Evolutionary conservation across 2,888 invertebrate species (phyloP).

Genomic region (Bugula neritina): DNA sequence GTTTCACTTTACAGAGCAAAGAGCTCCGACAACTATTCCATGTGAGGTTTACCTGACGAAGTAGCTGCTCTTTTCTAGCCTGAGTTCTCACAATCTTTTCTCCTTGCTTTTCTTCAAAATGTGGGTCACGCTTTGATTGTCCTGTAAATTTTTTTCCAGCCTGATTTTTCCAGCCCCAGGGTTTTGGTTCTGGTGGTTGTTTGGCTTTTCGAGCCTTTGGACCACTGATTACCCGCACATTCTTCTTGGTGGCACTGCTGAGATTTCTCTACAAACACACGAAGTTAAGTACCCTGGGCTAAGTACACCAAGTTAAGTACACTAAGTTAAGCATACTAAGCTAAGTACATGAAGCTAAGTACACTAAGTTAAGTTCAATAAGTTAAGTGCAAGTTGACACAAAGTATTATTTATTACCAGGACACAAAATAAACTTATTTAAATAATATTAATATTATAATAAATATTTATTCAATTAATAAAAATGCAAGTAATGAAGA

Average conservation of each 20-base stretch:
- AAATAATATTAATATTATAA: too few relatives aligned
- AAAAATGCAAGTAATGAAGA: too few relatives aligned
- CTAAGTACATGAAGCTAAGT: too few relatives aligned
- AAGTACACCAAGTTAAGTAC: too few relatives aligned
- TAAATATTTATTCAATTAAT: too few relatives aligned
- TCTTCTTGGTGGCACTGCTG: not conserved
- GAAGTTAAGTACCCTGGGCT: not conserved
- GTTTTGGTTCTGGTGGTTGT: conserved; percentile 33
- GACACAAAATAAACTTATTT: too few relatives aligned
- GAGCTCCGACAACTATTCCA: too few relatives aligned
- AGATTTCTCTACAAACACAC: not conserved
- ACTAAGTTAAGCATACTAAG: too few relatives aligned
- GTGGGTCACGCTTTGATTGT: conserved; percentile 48
- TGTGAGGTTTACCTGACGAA: conserved; percentile 43
- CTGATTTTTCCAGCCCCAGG: conserved; percentile 41
- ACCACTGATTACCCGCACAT: conserved; percentile 17
- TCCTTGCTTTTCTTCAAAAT: conserved; percentile 37
- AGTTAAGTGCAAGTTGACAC: too few relatives aligned
- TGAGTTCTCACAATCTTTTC: conserved; percentile 36
- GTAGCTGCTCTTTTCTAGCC: conserved; percentile 40
- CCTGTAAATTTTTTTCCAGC: conserved; percentile 35
- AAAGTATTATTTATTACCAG: too few relatives aligned
- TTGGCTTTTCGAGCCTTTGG: conserved; percentile 20
- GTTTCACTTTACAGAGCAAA: too few relatives aligned
- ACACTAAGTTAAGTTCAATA: too few relatives aligned